A percentile compares a stretch with the other conserved stretches of the same genome.
These are phyloP conservation scores for Struthio camelus DNA, from an alignment of 2,113 vertebrate genomes.

Conservation along the genomic window DNA sequence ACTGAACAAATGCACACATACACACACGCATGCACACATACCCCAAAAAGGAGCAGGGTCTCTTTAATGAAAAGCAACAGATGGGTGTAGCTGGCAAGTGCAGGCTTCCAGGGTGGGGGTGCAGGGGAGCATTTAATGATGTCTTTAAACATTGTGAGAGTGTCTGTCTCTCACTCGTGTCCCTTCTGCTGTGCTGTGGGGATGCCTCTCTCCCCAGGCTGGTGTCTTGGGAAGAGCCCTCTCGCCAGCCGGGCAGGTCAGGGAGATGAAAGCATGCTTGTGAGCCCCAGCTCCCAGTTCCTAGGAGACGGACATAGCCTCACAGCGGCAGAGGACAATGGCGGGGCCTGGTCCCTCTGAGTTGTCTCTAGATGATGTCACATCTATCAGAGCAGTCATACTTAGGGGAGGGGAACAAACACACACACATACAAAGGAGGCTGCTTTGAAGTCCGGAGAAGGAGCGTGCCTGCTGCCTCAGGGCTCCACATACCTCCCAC, in stretches of 20 bases:
- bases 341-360: conserved; percentile 75
- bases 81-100: conserved; percentile 16
- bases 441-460: conserved; percentile 80
- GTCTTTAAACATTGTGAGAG: conserved; percentile 33
- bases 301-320: conserved; percentile 90
- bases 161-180: conserved; percentile 67
- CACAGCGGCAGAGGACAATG: conserved; percentile 83
- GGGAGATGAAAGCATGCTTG: conserved; percentile 92
- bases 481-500: neutral
- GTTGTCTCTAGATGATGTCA: conserved; percentile 80
- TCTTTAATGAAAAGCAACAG: conserved; percentile 14
- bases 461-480: conserved; percentile 82
- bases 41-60: neutral
- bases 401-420: conserved; percentile 79
- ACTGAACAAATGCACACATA: neutral
- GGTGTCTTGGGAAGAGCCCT: conserved; percentile 58
- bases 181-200: conserved; percentile 64
- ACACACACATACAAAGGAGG: conserved; percentile 34
- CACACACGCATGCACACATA: accelerated
- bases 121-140: neutral
- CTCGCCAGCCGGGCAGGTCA: conserved; percentile 79
- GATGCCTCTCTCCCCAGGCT: conserved; percentile 58
- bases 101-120: neutral
- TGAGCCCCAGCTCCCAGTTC: conserved; percentile 78
- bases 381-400: conserved; percentile 84